phyloP scores from a whole-genome alignment of 1,140 invertebrate genomes.

The Pteromalus puparum region DNA sequence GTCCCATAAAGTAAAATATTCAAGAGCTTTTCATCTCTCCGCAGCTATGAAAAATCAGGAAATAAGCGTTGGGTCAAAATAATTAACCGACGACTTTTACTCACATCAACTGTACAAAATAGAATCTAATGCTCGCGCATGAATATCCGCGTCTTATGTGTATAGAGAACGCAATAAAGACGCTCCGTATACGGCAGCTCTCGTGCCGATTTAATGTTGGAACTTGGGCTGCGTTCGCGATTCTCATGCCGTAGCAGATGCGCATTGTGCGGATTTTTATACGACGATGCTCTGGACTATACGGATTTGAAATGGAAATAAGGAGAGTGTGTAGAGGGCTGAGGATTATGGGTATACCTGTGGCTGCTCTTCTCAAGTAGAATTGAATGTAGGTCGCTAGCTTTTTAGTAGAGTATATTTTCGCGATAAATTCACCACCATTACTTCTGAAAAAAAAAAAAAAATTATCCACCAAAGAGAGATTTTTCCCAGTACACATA shows the following conservation, averaged over 20 bases:
- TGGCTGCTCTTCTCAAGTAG: too few species aligned
- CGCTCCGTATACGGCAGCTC: too few species aligned
- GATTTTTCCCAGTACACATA: background rate
- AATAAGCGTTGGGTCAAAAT: background rate
- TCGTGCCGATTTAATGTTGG: background rate
- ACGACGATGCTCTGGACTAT: background rate
- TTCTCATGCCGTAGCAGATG: background rate
- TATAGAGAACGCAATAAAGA: too few species aligned
- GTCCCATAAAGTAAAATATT: background rate
- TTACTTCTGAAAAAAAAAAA: too few species aligned
- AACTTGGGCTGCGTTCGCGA: background rate
- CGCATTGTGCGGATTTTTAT: background rate
- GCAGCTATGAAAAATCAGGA: background rate
- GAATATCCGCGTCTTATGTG: too few species aligned
- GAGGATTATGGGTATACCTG: background rate
- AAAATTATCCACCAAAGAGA: too few species aligned
- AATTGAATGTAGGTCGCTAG: too few species aligned
- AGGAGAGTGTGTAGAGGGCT: background rate
- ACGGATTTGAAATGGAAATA: constrained; percentile 28
- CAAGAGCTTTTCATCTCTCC: background rate
- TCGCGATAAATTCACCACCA: background rate
- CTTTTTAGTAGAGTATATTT: background rate
- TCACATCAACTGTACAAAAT: too few species aligned
- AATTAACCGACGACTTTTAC: background rate
- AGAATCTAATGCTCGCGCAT: too few species aligned